Base-by-base conservation (phyloP, 1,140 invertebrate genomes). In the Drosophila busckii region DNA sequence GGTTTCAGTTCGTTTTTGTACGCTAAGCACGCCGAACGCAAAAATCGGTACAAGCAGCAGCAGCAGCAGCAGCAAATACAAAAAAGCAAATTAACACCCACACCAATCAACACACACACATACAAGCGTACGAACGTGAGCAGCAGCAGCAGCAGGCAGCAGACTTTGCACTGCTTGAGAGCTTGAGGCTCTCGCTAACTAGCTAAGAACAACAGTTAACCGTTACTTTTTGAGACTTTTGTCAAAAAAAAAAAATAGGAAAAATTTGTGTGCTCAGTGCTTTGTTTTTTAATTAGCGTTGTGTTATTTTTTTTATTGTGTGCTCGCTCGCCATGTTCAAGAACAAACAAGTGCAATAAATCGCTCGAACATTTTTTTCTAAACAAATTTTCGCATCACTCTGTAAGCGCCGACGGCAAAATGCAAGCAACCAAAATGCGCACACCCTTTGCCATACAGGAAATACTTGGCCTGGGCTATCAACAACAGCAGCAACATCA, bases 381-480 rank as follows among this genome's bases (percentile, higher is more conserved):
- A 25, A 13, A 22, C 19, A n/a, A 37, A 38, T 23, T 44, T 13
- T 35, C 7, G 3, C 17, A 6, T 19, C 10, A 17, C 9, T 32
- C 9, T 42, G 12, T 19, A 23, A 41, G 26, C 12, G 54, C 73
- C 75, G 75, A 46, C 75, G 75, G 75, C 75, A 75, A 68, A 68
- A 87, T 87, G 85, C 85, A 87, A 60, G 85, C 85, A 13, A 86
- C 85, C 32, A 87, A 87, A 82, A 84, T 87, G 88, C 90, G 95
- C 60, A 95, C 94, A 46, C 95, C 95, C 9, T 97, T 97, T 88
- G 95, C 94, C 69, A 96, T 96, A 76, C 95, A 97, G 88, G 95
- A 97, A 89, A 90, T 97, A 64, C 89, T 97, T 73, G 95, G 95
- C 2, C 89, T 97, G 16, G 92, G 93, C 59, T 82, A 75, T 12